phyloP scores from a whole-genome alignment of 2,113 vertebrate species.

The Catagonus wagneri region DNA sequence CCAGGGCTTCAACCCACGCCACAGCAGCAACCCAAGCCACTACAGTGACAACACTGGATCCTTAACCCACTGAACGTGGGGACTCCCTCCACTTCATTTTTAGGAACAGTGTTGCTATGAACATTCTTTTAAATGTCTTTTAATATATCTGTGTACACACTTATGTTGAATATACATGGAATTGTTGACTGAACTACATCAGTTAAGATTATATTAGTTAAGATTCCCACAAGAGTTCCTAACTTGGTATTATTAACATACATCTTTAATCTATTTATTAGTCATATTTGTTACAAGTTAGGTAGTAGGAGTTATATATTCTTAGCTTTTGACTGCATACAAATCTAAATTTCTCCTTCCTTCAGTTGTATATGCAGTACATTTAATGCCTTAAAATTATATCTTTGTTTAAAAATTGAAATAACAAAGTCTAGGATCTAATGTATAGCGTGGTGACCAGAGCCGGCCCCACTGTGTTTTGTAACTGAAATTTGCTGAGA shows the following conservation, averaged over 20 bases:
- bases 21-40: too few relatives aligned
- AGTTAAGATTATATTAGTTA: not conserved
- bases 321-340: not conserved
- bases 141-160: not conserved
- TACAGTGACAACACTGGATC: too few relatives aligned
- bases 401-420: slow-evolving; percentile 21
- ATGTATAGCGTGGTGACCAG: not conserved
- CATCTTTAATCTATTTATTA: slow-evolving; percentile 23
- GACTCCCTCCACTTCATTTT: not conserved
- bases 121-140: not conserved
- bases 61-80: too few relatives aligned
- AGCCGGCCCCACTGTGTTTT: not conserved
- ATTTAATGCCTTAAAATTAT: slow-evolving; percentile 13
- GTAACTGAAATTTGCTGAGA: not conserved
- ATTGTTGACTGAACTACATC: not conserved
- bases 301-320: not conserved
- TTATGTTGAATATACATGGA: not conserved
- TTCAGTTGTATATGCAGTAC: not conserved
- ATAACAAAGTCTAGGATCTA: not conserved
- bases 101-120: not conserved
- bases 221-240: not conserved
- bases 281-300: slow-evolving; percentile 27
- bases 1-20: too few relatives aligned
- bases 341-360: slow-evolving; percentile 9
- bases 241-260: not conserved